Conservation (phyloP, 2,888 invertebrate species). For the Stegophylla sp. region DNA sequence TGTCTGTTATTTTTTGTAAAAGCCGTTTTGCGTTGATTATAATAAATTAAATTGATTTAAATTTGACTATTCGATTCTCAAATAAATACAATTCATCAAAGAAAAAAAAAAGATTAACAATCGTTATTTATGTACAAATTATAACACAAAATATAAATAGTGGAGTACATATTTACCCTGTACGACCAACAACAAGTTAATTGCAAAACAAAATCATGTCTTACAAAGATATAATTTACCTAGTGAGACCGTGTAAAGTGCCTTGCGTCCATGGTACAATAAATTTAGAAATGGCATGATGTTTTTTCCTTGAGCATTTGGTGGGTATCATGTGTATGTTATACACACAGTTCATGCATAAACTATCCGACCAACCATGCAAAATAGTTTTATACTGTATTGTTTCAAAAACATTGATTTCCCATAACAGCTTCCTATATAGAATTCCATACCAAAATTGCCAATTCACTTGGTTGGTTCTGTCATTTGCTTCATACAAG, state of each 20-base stretch:
- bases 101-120: no score
- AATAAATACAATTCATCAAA: no score
- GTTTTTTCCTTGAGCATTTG: slow-evolving; percentile 66
- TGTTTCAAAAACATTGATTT: slow-evolving; percentile 37
- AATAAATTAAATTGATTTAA: no score
- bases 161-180: no score
- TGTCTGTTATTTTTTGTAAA: no score
- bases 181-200: no score
- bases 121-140: no score
- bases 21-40: no score
- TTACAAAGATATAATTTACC: background rate
- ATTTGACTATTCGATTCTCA: no score
- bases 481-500: slow-evolving; percentile 26
- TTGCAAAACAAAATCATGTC: no score
- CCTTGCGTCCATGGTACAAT: slow-evolving; percentile 74
- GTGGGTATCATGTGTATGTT: slow-evolving; percentile 67
- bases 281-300: slow-evolving; percentile 71
- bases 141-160: no score
- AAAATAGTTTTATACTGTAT: slow-evolving; percentile 49
- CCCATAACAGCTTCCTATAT: slow-evolving; percentile 11
- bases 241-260: slow-evolving; percentile 64
- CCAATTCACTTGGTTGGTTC: slow-evolving; percentile 28
- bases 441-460: slow-evolving; percentile 46
- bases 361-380: slow-evolving; percentile 28
- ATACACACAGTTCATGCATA: slow-evolving; percentile 53